Conservation (phyloP, 2,888 invertebrate genomes). For the Thera obeliscata region DNA sequence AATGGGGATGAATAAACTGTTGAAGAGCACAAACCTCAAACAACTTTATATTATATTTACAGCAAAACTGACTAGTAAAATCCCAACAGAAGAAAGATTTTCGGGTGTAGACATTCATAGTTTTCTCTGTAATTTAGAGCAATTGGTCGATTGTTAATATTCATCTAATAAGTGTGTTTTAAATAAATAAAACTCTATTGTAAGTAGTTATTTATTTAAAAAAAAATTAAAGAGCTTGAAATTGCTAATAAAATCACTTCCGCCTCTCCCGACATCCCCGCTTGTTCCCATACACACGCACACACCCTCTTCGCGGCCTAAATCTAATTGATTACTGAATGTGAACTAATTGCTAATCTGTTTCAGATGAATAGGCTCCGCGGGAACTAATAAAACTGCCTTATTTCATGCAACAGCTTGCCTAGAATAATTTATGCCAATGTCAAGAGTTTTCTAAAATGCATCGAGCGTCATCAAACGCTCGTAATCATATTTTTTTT, state of each 20-base stretch:
- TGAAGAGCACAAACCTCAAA: too few relatives aligned
- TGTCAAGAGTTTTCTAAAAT: neutral
- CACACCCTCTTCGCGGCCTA: conserved; percentile 19
- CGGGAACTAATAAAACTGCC: conserved; percentile 33
- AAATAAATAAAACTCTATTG: too few relatives aligned
- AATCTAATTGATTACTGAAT: conserved; percentile 40
- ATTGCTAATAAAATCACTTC: conserved; percentile 1
- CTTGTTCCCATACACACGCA: neutral
- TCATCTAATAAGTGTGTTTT: too few relatives aligned
- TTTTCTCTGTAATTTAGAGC: too few relatives aligned
- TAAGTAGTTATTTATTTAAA: too few relatives aligned
- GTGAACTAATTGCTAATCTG: conserved; percentile 40
- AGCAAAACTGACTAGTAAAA: too few relatives aligned
- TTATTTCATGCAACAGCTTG: conserved; percentile 37
- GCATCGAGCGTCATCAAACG: neutral
- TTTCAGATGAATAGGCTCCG: conserved; percentile 33
- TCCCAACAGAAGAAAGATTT: too few relatives aligned
- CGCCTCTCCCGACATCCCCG: neutral
- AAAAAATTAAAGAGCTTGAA: neutral
- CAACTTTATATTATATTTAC: too few relatives aligned
- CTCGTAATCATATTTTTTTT: neutral
- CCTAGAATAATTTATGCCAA: conserved; percentile 11
- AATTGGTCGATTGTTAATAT: too few relatives aligned
- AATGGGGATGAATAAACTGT: too few relatives aligned
- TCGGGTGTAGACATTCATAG: too few relatives aligned